These are phyloP conservation scores for Protomyctophum bolini DNA, from an alignment of 2,113 vertebrate species.

Conservation along the genomic window DNA sequence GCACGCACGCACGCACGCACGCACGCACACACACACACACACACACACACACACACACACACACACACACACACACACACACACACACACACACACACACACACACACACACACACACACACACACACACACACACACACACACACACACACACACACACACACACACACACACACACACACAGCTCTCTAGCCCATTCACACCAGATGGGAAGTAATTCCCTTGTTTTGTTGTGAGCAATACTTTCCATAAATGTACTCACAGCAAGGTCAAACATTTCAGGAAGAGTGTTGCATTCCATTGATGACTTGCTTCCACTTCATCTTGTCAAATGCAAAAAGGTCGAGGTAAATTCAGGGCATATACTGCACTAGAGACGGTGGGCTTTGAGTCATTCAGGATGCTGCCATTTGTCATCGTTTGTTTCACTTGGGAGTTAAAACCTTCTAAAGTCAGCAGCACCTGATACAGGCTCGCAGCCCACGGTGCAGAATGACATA, in stretches of 20 bases:
- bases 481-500: constrained; percentile 47
- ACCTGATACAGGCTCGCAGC: constrained; percentile 42
- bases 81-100: constrained; percentile 11
- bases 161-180: constrained; percentile 1
- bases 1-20: constrained; percentile 1
- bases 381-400: not conserved
- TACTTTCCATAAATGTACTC: constrained; percentile 15
- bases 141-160: constrained; percentile 9
- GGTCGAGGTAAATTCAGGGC: not conserved
- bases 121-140: constrained; percentile 16
- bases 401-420: constrained; percentile 36
- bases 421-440: constrained; percentile 24
- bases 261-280: constrained; percentile 14
- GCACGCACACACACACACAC: constrained; percentile 1
- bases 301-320: not conserved
- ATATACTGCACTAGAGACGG: not conserved
- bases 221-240: constrained; percentile 27
- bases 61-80: constrained; percentile 4
- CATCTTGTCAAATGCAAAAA: constrained; percentile 7
- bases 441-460: constrained; percentile 36
- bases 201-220: constrained; percentile 15
- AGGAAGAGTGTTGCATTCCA: constrained; percentile 15
- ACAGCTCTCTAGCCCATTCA: not conserved
- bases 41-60: constrained; percentile 7
- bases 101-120: no score